These are phyloP conservation scores for Pristionchus exspectatus DNA, from an alignment of 2,888 invertebrate species.

Conservation along the genomic window DNA sequence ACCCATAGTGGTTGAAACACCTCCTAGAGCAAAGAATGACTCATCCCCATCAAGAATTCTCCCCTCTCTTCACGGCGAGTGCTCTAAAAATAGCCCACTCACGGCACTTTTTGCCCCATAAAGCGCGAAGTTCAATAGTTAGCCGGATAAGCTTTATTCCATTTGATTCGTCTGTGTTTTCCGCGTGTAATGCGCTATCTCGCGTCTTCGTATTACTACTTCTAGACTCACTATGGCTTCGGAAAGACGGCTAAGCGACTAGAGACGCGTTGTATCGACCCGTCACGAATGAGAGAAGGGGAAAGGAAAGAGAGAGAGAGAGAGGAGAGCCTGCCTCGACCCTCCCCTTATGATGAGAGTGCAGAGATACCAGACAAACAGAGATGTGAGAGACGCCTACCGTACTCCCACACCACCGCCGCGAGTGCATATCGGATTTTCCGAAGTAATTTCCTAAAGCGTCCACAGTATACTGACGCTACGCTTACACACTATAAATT, in stretches of 20 bases:
- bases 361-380: slow-evolving; percentile 6
- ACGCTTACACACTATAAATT: neutral
- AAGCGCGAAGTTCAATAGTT: neutral
- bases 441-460: neutral
- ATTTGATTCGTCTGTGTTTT: slow-evolving; percentile 17
- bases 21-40: slow-evolving; percentile 35
- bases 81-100: slow-evolving; percentile 44
- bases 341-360: slow-evolving; percentile 35
- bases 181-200: neutral
- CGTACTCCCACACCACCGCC: neutral
- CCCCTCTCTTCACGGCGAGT: slow-evolving; percentile 20
- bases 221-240: slow-evolving; percentile 2
- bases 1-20: slow-evolving; percentile 3
- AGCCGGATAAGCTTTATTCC: neutral
- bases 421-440: neutral
- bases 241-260: neutral
- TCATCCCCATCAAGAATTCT: slow-evolving; percentile 34
- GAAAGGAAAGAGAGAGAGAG: slow-evolving; percentile 47
- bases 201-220: slow-evolving; percentile 16
- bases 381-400: slow-evolving; percentile 9
- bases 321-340: neutral
- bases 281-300: neutral
- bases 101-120: slow-evolving; percentile 30
- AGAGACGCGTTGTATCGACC: slow-evolving; percentile 50
- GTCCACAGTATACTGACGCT: neutral